Conservation (phyloP, 2,797 vertebrate species). For the Bufotes viridis region DNA sequence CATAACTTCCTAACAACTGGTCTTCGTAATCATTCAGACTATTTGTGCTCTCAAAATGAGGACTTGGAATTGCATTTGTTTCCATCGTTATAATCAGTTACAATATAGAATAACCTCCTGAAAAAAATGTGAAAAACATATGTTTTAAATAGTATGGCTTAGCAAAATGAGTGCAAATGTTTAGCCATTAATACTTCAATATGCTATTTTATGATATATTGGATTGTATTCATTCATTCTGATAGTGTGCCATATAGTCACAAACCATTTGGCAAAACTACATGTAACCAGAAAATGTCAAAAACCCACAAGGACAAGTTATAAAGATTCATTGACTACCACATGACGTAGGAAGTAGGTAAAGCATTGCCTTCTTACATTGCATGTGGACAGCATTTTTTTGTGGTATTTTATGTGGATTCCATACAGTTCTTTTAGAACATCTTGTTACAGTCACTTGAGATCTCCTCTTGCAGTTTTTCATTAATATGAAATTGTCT, state of each 20-base stretch:
- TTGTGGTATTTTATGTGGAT: not conserved
- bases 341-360: not conserved
- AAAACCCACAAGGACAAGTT: not conserved
- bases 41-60: not conserved
- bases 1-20: not conserved
- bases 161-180: not conserved
- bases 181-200: not conserved
- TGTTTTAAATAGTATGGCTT: not conserved
- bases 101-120: not conserved
- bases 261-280: not conserved
- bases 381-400: not conserved
- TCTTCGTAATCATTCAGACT: not conserved
- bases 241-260: not conserved
- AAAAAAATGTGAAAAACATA: not conserved
- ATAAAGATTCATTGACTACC: not conserved
- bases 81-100: slow-evolving; percentile 1
- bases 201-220: not conserved
- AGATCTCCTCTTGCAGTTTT: not conserved
- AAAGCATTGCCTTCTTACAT: not conserved
- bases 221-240: not conserved
- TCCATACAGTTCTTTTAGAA: not conserved
- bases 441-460: not conserved
- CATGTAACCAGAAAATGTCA: not conserved
- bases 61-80: not conserved
- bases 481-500: not conserved